Conservation (phyloP, 2,113 vertebrate genomes). For the Myotis yumanensis region DNA sequence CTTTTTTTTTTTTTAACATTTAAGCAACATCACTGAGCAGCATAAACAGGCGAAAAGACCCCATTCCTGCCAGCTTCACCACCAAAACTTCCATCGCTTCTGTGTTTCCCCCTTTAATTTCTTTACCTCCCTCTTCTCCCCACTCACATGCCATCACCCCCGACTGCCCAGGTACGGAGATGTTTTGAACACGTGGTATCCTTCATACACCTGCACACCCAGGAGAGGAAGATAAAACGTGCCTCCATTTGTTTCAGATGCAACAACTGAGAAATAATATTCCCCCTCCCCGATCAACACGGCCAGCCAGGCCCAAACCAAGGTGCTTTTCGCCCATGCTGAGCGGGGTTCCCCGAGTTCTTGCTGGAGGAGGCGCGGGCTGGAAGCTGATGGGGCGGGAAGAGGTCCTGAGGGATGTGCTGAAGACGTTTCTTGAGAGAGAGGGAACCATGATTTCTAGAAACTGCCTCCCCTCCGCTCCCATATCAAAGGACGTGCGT, state of each 20-base stretch:
- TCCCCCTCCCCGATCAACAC: neutral
- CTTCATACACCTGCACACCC: neutral
- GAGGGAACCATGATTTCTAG: neutral
- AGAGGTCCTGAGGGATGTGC: accelerated
- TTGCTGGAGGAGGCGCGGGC: neutral
- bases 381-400: accelerated
- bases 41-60: neutral
- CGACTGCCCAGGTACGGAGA: neutral
- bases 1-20: neutral
- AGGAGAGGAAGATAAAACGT: neutral
- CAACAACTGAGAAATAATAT: neutral
- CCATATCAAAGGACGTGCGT: neutral
- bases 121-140: neutral
- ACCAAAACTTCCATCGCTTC: neutral
- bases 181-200: neutral
- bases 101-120: neutral
- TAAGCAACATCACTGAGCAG: neutral
- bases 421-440: neutral
- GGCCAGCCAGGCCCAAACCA: neutral
- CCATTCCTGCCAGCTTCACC: neutral
- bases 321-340: neutral
- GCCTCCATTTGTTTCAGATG: neutral
- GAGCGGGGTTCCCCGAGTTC: too few species aligned
- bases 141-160: accelerated
- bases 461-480: neutral